phyloP scores from a whole-genome alignment of 2,797 vertebrate species.

The Phrynocephalus forsythii region DNA sequence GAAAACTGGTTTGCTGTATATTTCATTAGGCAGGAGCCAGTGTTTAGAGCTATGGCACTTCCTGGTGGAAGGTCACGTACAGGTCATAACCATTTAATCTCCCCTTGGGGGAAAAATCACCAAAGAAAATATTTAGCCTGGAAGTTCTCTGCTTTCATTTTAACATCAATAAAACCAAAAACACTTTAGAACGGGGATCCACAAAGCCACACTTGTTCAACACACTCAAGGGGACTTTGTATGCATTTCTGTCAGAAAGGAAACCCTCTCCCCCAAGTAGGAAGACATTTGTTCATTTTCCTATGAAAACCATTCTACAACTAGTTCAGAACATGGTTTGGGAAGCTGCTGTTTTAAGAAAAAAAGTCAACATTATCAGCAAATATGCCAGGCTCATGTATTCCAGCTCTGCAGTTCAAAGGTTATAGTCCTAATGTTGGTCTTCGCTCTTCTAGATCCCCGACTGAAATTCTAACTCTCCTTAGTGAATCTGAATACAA shows the following conservation, averaged over 20 bases:
- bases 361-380: not conserved
- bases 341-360: not conserved
- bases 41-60: no score
- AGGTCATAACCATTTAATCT: no score
- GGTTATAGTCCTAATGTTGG: not conserved
- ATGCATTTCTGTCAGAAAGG: not conserved
- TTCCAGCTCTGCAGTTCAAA: not conserved
- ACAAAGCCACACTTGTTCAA: not conserved
- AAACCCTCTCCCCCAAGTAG: no score
- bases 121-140: no score
- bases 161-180: not conserved
- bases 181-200: not conserved
- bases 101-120: no score
- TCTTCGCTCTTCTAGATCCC: not conserved
- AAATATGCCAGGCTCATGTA: not conserved
- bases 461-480: not conserved
- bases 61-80: no score
- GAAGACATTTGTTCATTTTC: not conserved
- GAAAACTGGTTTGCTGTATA: no score
- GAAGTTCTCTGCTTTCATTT: no score
- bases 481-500: not conserved
- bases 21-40: no score
- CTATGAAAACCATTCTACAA: not conserved
- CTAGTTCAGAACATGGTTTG: not conserved
- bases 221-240: no score